phyloP scores from a whole-genome alignment of 2,797 vertebrate genomes.

The Sitta carolinensis region DNA sequence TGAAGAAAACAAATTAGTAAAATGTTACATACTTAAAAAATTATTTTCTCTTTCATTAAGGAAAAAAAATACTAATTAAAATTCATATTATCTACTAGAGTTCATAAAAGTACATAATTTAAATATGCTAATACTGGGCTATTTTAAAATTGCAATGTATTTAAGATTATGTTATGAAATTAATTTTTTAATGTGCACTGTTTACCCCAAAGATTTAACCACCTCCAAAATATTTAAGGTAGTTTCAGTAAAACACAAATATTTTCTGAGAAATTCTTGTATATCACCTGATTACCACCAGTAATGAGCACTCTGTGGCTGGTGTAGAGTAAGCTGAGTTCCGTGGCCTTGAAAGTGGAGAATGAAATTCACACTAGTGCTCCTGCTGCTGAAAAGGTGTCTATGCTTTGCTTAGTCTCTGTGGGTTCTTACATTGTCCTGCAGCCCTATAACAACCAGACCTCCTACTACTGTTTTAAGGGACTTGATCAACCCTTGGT shows the following conservation, averaged over 20 bases:
- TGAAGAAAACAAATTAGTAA: slow-evolving; percentile 50
- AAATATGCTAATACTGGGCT: slow-evolving; percentile 30
- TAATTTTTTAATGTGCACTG: not conserved
- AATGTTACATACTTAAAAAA: not conserved
- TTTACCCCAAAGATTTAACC: slow-evolving; percentile 4
- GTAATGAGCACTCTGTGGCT: not conserved
- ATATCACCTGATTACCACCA: not conserved
- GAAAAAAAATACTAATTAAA: slow-evolving; percentile 30
- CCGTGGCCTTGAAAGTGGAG: not conserved
- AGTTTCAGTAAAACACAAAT: not conserved
- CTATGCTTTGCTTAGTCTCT: not conserved
- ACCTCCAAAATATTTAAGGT: not conserved
- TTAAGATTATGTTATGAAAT: slow-evolving; percentile 46
- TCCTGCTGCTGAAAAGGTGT: not conserved
- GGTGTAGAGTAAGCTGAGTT: not conserved
- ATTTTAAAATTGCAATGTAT: slow-evolving; percentile 33
- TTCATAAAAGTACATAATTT: slow-evolving; percentile 44
- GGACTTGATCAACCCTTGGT: not conserved
- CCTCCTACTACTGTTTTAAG: not conserved
- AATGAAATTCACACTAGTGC: not conserved
- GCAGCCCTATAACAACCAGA: not conserved
- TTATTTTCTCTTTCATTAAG: not conserved
- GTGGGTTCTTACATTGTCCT: not conserved
- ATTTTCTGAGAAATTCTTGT: not conserved
- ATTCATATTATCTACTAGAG: slow-evolving; percentile 31